A percentile compares a stretch with the other conserved stretches of the same genome.
Conservation (phyloP, 2,888 invertebrate species). For the Lypha dubia region DNA sequence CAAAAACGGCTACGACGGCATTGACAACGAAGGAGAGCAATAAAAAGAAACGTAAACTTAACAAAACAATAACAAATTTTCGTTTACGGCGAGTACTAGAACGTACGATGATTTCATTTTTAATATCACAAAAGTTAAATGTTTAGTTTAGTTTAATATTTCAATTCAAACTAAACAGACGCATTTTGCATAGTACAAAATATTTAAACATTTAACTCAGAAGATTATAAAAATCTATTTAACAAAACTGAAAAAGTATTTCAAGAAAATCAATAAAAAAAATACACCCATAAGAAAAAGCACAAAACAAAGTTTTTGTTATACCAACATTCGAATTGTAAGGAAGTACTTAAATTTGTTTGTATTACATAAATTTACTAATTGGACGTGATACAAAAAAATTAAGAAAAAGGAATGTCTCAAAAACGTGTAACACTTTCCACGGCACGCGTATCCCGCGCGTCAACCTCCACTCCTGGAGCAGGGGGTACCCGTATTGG, state of each 20-base stretch:
- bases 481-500: conserved; percentile 76
- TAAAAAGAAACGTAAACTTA: conserved; percentile 50
- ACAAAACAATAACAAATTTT: conserved; percentile 47
- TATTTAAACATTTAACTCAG: conserved; percentile 39
- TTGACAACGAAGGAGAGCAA: conserved; percentile 48
- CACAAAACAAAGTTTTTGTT: conserved; percentile 39
- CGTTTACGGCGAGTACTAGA: conserved; percentile 73
- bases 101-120: conserved; percentile 78
- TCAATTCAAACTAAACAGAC: conserved; percentile 77
- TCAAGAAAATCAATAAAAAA: conserved; percentile 35
- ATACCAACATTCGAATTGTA: conserved; percentile 19
- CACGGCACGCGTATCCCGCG: conserved; percentile 80
- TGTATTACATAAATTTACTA: neutral
- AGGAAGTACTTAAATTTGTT: conserved; percentile 48
- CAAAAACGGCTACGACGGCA: conserved; percentile 1
- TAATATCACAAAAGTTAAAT: conserved; percentile 73
- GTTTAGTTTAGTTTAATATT: conserved; percentile 79
- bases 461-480: conserved; percentile 79
- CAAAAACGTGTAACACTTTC: conserved; percentile 80
- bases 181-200: conserved; percentile 69
- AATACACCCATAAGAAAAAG: neutral
- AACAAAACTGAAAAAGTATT: conserved; percentile 14
- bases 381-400: conserved; percentile 20
- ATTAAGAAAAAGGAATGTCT: conserved; percentile 76
- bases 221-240: conserved; percentile 13